Base-by-base conservation (phyloP, 2,113 vertebrate genomes). In the Megaptera novaeangliae region DNA sequence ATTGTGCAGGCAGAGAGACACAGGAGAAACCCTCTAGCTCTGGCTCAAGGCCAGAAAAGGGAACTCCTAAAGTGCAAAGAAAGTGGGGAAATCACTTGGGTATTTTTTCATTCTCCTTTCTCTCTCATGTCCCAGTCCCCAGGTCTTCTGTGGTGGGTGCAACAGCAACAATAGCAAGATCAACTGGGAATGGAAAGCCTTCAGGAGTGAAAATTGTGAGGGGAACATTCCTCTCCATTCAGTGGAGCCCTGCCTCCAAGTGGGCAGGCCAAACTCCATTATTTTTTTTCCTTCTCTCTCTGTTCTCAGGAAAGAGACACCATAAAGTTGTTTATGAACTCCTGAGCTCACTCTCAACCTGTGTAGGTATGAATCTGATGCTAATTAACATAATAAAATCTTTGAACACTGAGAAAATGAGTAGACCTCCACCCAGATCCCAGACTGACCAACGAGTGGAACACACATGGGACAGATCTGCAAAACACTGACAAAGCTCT, bases 261-360 rank as follows among this genome's bases (percentile, higher is more conserved):
- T 11, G 6, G 39, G 46, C 23, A 82, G 31, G 31, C n/a, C 36
- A 87, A 87, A 55, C 4, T 41, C 20, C 46, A 68, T 13, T 72
- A 31, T n/a, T 55, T 55, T 55, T 55, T 13, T 52, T 6, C 80
- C 29, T 69, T 80, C 36, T 36, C n/a, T 80, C 46, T 77, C 52
- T 36, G 36, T 88, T 71, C 49, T 29, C 15, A 9, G 44, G 20
- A 83, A 93, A 93, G 41, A 41, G 29, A 85, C 17, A 39, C 18
- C 64, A 57, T 94, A 72, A 85, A 63, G 69, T 49, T 82, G 27
- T 96, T 82, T 89, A 69, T 55, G n/a, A 93, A 84, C 78, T 94
- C 29, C 46, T 81, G 41, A 84, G 81, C 27, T 94, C 72, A 77
- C 21, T 36, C 21, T 86, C 72, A 94, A 86, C 36, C 46, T 81